These are phyloP conservation scores for Aphrocallistes beatrix DNA, from an alignment of 37 sponge, comb jelly and placozoan species.

Conservation along the genomic window DNA sequence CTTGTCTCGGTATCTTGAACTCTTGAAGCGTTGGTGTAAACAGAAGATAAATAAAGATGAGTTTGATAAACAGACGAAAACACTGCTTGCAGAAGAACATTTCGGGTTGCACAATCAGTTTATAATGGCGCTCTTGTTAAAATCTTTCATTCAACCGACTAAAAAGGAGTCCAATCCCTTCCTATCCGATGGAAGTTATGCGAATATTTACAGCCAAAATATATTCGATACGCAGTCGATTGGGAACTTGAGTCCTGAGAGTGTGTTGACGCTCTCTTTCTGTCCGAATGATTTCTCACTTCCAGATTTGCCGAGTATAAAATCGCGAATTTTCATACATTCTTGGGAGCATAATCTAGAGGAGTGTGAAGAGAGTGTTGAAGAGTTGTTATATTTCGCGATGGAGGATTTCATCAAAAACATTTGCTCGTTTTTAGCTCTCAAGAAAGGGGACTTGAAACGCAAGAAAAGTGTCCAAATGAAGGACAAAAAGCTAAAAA, in stretches of 20 bases:
- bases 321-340: background rate
- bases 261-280: background rate
- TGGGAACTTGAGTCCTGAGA: background rate
- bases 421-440: slow-evolving; percentile 9
- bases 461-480: background rate
- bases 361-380: background rate
- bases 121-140: background rate
- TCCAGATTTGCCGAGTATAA: background rate
- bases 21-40: background rate
- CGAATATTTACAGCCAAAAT: slow-evolving; percentile 1
- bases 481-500: background rate
- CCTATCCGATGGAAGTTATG: background rate
- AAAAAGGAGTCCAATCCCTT: background rate
- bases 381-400: background rate
- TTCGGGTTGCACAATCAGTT: slow-evolving; percentile 3
- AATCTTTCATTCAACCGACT: background rate
- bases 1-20: background rate
- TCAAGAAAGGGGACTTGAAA: background rate
- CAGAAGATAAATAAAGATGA: slow-evolving; percentile 3
- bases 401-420: slow-evolving; percentile 3
- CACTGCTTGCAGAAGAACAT: background rate
- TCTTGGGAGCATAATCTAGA: background rate
- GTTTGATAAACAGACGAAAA: background rate
- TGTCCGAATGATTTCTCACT: background rate
- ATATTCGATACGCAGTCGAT: background rate